Conservation (phyloP, 2,113 vertebrate species). For the Pygoscelis adeliae region DNA sequence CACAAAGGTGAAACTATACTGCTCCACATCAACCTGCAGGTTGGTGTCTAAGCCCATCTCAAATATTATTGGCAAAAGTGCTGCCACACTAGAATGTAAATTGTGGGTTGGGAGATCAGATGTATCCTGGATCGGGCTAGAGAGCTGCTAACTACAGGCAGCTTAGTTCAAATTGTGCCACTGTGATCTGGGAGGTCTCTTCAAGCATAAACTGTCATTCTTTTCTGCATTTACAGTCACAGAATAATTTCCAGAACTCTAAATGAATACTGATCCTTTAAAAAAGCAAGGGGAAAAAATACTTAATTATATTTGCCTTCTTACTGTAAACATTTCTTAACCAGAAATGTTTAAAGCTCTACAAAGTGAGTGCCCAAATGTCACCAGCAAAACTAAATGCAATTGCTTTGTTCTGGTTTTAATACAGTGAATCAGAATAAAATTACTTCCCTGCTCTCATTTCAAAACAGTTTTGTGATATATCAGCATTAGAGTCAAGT, state of each 20-base stretch:
- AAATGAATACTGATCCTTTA: background rate
- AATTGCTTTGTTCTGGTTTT: slow-evolving; percentile 1
- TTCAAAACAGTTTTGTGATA: background rate
- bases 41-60: background rate
- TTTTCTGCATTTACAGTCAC: background rate
- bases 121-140: fast-evolving
- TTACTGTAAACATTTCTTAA: background rate
- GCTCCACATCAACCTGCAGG: background rate
- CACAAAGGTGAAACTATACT: background rate
- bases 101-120: background rate
- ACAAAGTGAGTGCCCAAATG: background rate
- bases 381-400: background rate
- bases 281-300: background rate
- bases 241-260: background rate
- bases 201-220: background rate
- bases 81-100: background rate
- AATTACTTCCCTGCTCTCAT: background rate
- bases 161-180: background rate
- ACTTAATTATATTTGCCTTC: background rate
- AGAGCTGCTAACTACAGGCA: background rate
- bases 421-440: background rate
- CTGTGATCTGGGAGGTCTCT: background rate
- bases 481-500: background rate
- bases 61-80: fast-evolving
- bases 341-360: background rate